These are phyloP conservation scores for Bos javanicus DNA, from an alignment of 2,113 vertebrate species.

Conservation along the genomic window DNA sequence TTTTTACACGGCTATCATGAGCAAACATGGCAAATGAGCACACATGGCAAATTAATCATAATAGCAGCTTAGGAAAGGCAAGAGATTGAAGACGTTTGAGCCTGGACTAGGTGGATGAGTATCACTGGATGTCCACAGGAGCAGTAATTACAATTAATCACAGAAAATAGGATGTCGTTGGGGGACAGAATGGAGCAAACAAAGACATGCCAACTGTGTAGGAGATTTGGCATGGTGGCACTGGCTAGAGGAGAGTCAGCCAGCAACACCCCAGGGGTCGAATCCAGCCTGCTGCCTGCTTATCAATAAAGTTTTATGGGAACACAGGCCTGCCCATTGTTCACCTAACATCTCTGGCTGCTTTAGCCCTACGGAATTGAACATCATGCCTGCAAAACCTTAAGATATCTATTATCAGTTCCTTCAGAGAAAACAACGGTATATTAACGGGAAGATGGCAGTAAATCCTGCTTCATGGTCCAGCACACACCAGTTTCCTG, in stretches of 20 bases:
- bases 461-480: neutral
- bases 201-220: neutral
- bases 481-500: neutral
- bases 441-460: rapidly evolving
- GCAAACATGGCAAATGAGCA: neutral
- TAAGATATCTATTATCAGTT: neutral
- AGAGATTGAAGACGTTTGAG: neutral
- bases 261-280: neutral
- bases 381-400: neutral
- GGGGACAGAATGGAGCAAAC: neutral
- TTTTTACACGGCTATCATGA: neutral
- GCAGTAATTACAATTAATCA: neutral
- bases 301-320: neutral
- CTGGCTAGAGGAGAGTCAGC: no score
- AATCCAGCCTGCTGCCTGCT: neutral
- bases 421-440: neutral
- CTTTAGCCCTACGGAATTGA: neutral
- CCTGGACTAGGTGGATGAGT: neutral
- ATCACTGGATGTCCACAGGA: neutral
- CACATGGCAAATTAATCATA: neutral
- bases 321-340: neutral
- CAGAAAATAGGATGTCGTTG: neutral
- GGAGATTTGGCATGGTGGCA: neutral
- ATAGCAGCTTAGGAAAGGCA: neutral
- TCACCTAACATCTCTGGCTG: neutral